These are phyloP conservation scores for Eupeodes latifasciatus DNA, from an alignment of 2,888 invertebrate genomes.

Conservation along the genomic window DNA sequence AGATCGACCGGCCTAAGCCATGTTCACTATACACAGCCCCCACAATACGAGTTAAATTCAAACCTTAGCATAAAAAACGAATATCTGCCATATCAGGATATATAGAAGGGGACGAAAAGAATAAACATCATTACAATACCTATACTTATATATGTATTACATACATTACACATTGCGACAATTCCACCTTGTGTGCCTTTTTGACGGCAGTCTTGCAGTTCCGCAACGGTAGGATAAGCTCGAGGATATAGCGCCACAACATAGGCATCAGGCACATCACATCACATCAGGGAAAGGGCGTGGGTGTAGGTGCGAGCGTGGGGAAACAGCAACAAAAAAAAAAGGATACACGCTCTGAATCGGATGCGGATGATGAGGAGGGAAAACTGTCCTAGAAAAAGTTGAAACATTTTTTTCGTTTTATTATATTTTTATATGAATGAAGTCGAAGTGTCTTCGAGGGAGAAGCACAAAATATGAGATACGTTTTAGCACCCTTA, in stretches of 20 bases:
- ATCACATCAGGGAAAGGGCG: slow-evolving; percentile 28
- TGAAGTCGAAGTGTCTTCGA: slow-evolving; percentile 59
- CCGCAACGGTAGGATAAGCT: slow-evolving; percentile 66
- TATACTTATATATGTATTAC: slow-evolving; percentile 21
- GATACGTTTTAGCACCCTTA: slow-evolving; percentile 59
- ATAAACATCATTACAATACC: slow-evolving; percentile 50
- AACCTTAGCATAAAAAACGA: slow-evolving; percentile 38
- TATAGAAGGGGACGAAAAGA: background rate
- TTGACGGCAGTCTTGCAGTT: slow-evolving; percentile 71
- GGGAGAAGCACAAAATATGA: slow-evolving; percentile 49
- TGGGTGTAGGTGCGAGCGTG: background rate
- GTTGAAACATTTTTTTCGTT: background rate
- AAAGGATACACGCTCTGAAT: slow-evolving; percentile 24
- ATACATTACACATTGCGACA: slow-evolving; percentile 41
- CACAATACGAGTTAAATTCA: slow-evolving; percentile 39
- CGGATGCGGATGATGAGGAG: slow-evolving; percentile 47
- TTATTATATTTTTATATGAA: slow-evolving; percentile 33
- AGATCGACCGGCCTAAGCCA: slow-evolving; percentile 49
- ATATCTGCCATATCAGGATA: slow-evolving; percentile 2
- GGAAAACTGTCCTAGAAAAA: slow-evolving; percentile 46
- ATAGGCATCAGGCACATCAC: background rate
- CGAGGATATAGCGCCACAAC: slow-evolving; percentile 61
- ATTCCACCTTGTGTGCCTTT: slow-evolving; percentile 73
- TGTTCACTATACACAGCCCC: background rate
- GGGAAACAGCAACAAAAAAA: background rate